Percentiles rank a stretch among this genome's conserved stretches.
phyloP scores from a whole-genome alignment of 2,888 invertebrate genomes.

The Rhorus exstirpatorius region DNA sequence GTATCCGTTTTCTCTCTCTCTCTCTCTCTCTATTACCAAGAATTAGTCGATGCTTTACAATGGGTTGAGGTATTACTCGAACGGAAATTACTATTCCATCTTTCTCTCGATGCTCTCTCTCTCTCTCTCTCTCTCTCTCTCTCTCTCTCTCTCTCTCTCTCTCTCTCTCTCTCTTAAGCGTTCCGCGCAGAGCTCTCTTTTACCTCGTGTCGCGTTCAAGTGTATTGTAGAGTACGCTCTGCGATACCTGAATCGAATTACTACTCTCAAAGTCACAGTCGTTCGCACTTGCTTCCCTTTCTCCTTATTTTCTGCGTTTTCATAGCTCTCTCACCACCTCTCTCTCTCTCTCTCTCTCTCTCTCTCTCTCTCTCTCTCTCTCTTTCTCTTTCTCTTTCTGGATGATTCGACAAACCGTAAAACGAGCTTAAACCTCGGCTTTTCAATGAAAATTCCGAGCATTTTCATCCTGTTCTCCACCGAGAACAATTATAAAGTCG shows the following conservation, averaged over 20 bases:
- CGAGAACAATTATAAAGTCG: constrained; percentile 66
- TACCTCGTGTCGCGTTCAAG: constrained; percentile 50
- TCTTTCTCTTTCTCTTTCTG: constrained; percentile 41
- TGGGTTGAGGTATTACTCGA: constrained; percentile 39
- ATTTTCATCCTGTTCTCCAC: constrained; percentile 56
- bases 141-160: too few species aligned
- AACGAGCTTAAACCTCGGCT: constrained; percentile 54
- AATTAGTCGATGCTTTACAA: constrained; percentile 56
- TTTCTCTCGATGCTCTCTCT: constrained; percentile 36
- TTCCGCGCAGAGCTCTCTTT: constrained; percentile 30
- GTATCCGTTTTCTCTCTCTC: constrained; percentile 15
- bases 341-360: neutral
- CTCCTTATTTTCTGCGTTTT: constrained; percentile 30
- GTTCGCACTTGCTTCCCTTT: constrained; percentile 50
- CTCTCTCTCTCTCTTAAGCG: constrained; percentile 12
- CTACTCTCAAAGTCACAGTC: constrained; percentile 58
- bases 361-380: constrained; percentile 29
- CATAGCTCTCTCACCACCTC: constrained; percentile 4
- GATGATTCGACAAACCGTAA: constrained; percentile 57
- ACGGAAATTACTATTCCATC: constrained; percentile 66
- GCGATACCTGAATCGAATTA: constrained; percentile 67
- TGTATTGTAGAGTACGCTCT: constrained; percentile 47
- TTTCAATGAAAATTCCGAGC: constrained; percentile 55
- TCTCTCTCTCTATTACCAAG: constrained; percentile 16
- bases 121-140: too few species aligned